phyloP scores from a whole-genome alignment of 2,113 vertebrate genomes.

The Mellivora capensis region DNA sequence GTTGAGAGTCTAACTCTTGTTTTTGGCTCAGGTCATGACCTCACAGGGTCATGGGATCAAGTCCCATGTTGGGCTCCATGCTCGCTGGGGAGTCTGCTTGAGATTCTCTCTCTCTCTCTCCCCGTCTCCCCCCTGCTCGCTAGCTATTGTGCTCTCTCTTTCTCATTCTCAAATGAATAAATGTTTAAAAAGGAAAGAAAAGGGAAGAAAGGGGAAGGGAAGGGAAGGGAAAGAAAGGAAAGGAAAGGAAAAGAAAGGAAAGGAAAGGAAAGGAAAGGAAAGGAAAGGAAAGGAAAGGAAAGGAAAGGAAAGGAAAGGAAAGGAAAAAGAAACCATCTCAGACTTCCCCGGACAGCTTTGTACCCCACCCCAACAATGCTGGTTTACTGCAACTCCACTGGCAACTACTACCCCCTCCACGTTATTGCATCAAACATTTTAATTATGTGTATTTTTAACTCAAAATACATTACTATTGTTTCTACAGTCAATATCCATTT shows the following conservation, averaged over 20 bases:
- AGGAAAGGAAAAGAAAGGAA: too few species aligned
- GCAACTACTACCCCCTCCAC: rapidly evolving
- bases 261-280: too few species aligned
- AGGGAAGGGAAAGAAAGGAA: too few species aligned
- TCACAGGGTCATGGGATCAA: neutral
- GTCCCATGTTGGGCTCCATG: neutral
- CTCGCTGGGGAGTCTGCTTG: neutral
- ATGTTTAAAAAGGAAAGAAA: neutral
- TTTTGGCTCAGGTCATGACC: neutral
- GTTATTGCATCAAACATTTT: rapidly evolving
- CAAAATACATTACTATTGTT: neutral
- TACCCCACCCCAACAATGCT: rapidly evolving
- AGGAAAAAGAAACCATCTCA: neutral
- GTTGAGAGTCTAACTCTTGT: neutral
- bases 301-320: neutral
- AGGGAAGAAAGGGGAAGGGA: too few species aligned
- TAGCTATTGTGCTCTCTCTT: neutral
- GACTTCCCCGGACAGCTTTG: neutral
- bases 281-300: too few species aligned
- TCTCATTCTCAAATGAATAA: neutral
- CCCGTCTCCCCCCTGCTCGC: neutral
- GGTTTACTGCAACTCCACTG: neutral
- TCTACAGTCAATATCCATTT: neutral
- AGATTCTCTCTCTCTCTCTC: neutral
- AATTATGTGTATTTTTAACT: neutral